Base-by-base conservation (phyloP, 2,113 vertebrate species). In the Cichladusa arquata region DNA sequence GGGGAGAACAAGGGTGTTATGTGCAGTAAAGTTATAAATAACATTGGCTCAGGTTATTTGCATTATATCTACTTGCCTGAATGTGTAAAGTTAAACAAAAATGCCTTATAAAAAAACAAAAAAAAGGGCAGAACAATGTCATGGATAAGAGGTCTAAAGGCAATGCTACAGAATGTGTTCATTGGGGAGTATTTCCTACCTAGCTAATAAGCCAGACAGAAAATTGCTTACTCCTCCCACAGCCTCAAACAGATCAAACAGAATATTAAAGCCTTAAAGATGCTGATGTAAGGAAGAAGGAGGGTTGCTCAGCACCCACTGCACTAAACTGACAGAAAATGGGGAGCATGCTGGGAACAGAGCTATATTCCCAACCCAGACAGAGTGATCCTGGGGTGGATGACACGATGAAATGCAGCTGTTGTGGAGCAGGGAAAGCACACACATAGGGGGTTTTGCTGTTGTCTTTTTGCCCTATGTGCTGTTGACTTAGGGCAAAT, bases 1-100 rank as follows among this genome's bases (percentile, higher is more conserved):
- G 79, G 67, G 85, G 74, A 82, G 81, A 96, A 95, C 92, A 90
- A 96, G 94, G 90, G 94, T 95, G 94, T 93, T 95, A 92, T 93
- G 79, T 95, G 87, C 93, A 66, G 81, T 82, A 40, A 83, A 56
- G 60, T 91, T 96, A 96, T 90, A 87, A 87, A 91, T 95, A 91
- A 85, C 5, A 0, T 33, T 92, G 62, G 45, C 72, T 88, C 54
- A 82, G 95, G 77, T 94, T 94, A 90, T 95, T 90, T 96, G 90
- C 74, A 33, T 93, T 91, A 56, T 85, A 85, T 88, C 56, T 67
- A 62, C 62, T 92, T 93, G 74, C 17, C 62, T 70, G 42, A 86
- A 86, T 77, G 34, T 0, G 1, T 86, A 56, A 87, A 79, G 34
- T 65, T 82, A 88, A 95, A 87, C 64, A 60, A 58, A 88, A 61